Evolutionary conservation across 2,797 vertebrate genomes (phyloP).

Genomic region (Silurus aristotelis): DNA sequence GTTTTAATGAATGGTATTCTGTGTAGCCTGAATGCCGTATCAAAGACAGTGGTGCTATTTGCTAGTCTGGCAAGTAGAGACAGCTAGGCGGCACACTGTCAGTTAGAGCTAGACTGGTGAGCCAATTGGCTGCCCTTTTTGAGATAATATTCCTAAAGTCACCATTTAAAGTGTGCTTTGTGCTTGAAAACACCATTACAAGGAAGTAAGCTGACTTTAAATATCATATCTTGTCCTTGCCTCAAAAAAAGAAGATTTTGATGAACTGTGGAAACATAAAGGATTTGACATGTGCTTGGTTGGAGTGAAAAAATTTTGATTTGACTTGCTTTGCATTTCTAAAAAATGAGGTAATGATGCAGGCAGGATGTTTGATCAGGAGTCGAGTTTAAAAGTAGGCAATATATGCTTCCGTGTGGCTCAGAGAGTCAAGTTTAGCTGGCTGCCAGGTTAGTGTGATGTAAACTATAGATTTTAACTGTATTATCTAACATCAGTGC

Average conservation of each 20-base stretch:
- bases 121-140: conserved; percentile 21
- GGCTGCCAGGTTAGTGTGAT: not conserved
- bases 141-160: not conserved
- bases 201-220: not conserved
- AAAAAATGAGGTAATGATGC: not conserved
- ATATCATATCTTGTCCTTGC: not conserved
- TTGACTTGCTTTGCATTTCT: not conserved
- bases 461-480: not conserved
- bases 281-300: not conserved
- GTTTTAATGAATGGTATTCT: conserved; percentile 47
- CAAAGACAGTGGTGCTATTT: conserved; percentile 39
- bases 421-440: not conserved
- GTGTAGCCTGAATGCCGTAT: conserved; percentile 42
- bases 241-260: not conserved
- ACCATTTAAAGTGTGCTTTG: not conserved
- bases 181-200: conserved; percentile 2
- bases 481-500: conserved; percentile 3
- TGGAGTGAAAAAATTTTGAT: not conserved
- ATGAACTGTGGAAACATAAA: not conserved
- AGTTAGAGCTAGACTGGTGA: conserved; percentile 43
- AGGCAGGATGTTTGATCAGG: not conserved
- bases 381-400: not conserved
- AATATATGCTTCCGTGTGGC: not conserved
- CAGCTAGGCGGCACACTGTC: conserved; percentile 18
- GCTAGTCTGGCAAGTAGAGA: not conserved